Evolutionary conservation across 2,888 invertebrate genomes (phyloP), one percentile per base, ranked within the genome.

Genomic region (Helobdella robusta): DNA sequence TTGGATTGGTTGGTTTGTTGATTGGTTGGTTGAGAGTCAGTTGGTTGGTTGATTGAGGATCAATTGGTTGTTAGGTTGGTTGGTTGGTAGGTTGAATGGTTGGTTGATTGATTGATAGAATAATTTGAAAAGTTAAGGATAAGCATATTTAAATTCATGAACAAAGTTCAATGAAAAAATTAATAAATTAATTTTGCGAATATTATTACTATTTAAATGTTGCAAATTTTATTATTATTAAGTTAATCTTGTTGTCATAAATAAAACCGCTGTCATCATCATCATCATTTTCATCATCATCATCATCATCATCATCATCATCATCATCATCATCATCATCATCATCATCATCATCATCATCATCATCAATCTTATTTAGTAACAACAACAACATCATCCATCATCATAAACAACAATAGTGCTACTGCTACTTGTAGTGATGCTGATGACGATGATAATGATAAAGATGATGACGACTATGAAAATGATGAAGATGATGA

Each of bases 401-500:
- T 30, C 56, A 11, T 30, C 56, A 30, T 30, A 20, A 5, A 20
- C 52, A 52, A 20, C 52, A 52, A 2, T 30, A 52, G 5, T 52
- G 52, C 2, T 25, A 28, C 3, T 52, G n/a, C 20, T 52, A 28
- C 2, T 2, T 20, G 28, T 52, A 28, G 28, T 35, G 52, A 64
- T 36, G 58, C 36, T n/a, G 36, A 64, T 58, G 54, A 58, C 32
- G 52, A 63, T 63, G 62, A 35, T 36, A 40, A 35, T 64, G 54
- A 56, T 58, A 44, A 36, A 28, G 54, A 48, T 62, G 50, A 50
- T 50, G 50, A 30, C 50, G 62, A 30, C 32, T 48, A 50, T 62
- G 62, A 62, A 32, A 50, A 62, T 32, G 32, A 63, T 6, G 61
- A 61, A 11, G 4, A 61, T 48, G 48, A 61, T 50, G 50, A 28